These are phyloP conservation scores for Alviniconcha strummeri DNA, from an alignment of 2,888 invertebrate genomes.

Conservation along the genomic window DNA sequence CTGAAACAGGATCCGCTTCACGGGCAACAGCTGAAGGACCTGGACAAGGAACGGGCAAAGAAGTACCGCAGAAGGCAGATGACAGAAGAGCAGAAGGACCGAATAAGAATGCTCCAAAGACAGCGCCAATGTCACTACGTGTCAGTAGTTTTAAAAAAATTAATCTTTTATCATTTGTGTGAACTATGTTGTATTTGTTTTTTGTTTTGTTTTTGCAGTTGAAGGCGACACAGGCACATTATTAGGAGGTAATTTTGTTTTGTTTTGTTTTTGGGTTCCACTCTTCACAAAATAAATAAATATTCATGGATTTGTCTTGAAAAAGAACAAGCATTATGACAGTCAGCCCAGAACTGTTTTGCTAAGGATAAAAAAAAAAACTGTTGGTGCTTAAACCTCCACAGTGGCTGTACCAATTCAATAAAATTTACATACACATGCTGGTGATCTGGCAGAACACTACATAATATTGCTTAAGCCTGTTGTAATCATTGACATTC, in stretches of 20 bases:
- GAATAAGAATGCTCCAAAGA: neutral
- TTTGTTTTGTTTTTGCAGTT: too few species aligned
- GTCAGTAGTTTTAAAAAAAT: neutral
- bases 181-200: neutral
- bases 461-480: neutral
- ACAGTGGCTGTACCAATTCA: too few species aligned
- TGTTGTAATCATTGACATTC: neutral
- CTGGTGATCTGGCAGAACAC: neutral
- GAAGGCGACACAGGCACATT: too few species aligned
- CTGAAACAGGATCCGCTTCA: neutral
- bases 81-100: neutral
- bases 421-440: too few species aligned
- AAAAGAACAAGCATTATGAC: too few species aligned
- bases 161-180: neutral
- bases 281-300: too few species aligned
- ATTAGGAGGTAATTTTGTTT: too few species aligned
- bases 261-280: too few species aligned
- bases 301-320: too few species aligned
- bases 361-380: too few species aligned
- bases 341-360: too few species aligned
- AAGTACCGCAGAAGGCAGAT: neutral
- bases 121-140: neutral
- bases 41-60: neutral
- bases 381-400: too few species aligned
- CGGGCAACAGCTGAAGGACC: neutral